Base-by-base conservation (phyloP, 1,140 invertebrate species). In the Cryptotermes secundus region DNA sequence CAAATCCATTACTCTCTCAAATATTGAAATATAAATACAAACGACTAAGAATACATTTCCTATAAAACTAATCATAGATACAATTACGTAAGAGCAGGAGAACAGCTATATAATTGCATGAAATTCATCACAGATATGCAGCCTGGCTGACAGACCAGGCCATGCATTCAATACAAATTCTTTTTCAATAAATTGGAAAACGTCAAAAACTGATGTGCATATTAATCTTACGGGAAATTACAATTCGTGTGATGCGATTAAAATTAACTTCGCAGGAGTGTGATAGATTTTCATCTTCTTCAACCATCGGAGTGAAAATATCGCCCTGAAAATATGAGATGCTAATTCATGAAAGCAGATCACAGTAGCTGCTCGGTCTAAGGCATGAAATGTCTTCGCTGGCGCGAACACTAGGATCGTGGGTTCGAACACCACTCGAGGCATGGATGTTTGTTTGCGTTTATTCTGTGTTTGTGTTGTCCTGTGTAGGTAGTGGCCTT, bases 111-210 rank as follows among this genome's bases (percentile, higher is more conserved):
- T 72, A 72, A 72, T 72, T 72, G 14, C 26, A 72, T 26, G 3
- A 72, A 31, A 72, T 72, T 31, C n/a, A 72, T 31, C 59, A 31
- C n/a, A 31, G n/a, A 72, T 16, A n/a, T 31, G 31, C 59, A 72
- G 59, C 7, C 59, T 31, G 59, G 31, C 6, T 31, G 59, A 72
- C 59, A 31, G 59, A 26, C n/a, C 26, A 31, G n/a, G 26, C 12
- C n/a, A 14, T 72, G n/a, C n/a, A 72, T 72, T n/a, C 59, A 9
- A 72, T 72, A 31, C 26, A 72, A n/a, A 72, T 31, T 31, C 26
- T 72, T 72, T 72, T 72, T 72, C 59, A 72, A 72, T 72, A 72
- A 72, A 72, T 72, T 72, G 59, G 59, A 72, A 72, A 72, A 72
- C n/a, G 59, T 72, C 59, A 72, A 72, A 72, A 72, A 72, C 59